A percentile compares a stretch with the other conserved stretches of the same genome.
Conservation (phyloP, 2,888 invertebrate genomes). For the Nemoura dubitans region DNA sequence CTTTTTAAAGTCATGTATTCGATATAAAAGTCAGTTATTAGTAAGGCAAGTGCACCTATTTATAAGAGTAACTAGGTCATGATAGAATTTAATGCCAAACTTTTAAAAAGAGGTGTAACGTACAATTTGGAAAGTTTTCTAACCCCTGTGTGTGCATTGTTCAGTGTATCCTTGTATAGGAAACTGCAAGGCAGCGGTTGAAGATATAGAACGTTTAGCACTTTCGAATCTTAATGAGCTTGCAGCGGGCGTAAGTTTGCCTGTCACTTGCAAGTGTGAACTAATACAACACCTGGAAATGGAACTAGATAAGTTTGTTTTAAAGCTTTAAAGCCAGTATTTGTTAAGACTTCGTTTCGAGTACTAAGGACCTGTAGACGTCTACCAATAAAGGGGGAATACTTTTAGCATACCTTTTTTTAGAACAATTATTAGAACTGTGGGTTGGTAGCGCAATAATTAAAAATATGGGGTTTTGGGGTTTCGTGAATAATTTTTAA, state of each 20-base stretch:
- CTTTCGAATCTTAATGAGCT: neutral
- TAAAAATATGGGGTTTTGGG: too few relatives aligned
- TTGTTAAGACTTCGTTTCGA: neutral
- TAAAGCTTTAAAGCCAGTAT: neutral
- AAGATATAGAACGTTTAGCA: neutral
- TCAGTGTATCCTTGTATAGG: neutral
- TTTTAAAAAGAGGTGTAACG: neutral
- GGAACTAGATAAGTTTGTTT: neutral
- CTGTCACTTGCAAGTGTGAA: neutral
- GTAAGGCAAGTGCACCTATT: neutral
- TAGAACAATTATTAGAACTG: too few relatives aligned
- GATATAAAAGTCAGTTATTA: neutral
- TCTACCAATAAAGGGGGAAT: too few relatives aligned
- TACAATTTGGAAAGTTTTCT: neutral
- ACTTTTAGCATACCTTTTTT: too few relatives aligned
- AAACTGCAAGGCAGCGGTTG: neutral
- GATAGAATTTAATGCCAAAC: neutral
- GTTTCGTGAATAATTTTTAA: too few relatives aligned
- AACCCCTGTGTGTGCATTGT: neutral
- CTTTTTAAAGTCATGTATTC: too few relatives aligned
- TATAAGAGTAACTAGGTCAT: neutral
- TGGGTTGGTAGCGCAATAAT: too few relatives aligned
- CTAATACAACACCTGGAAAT: neutral
- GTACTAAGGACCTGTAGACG: too few relatives aligned
- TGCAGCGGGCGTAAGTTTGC: neutral